Percentiles rank a stretch among this genome's conserved stretches.
phyloP scores from a whole-genome alignment of 2,113 vertebrate species.

The Cettia cetti region DNA sequence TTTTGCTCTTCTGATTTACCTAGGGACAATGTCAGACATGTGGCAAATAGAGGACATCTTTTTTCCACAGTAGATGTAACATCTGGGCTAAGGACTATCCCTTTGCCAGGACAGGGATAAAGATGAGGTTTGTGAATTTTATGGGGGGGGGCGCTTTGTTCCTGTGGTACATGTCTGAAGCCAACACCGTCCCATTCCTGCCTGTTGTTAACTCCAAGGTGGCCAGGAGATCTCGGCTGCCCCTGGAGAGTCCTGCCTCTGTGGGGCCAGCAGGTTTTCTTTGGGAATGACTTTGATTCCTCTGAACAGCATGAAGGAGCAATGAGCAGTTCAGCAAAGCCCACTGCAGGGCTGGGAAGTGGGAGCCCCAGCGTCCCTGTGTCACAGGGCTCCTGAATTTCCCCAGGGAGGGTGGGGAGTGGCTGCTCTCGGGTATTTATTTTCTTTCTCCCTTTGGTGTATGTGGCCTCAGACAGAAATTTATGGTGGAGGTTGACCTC shows the following conservation, averaged over 20 bases:
- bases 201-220: background rate
- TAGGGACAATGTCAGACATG: accelerated
- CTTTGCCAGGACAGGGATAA: background rate
- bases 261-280: background rate
- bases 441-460: conserved; percentile 45
- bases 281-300: background rate
- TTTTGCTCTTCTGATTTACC: background rate
- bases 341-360: background rate
- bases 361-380: background rate
- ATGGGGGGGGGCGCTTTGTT: background rate
- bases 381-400: background rate
- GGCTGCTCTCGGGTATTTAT: background rate
- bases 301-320: background rate
- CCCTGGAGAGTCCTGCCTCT: background rate
- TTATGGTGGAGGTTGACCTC: conserved; percentile 74
- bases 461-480: conserved; percentile 80
- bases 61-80: background rate
- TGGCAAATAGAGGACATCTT: background rate
- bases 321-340: background rate
- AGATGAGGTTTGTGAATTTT: background rate
- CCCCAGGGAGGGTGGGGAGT: background rate
- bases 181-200: background rate
- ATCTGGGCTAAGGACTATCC: background rate
- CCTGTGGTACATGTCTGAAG: background rate
- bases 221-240: background rate